Evolutionary conservation across 2,888 invertebrate species (phyloP).

Genomic region (Drosophila suboccidentalis): DNA sequence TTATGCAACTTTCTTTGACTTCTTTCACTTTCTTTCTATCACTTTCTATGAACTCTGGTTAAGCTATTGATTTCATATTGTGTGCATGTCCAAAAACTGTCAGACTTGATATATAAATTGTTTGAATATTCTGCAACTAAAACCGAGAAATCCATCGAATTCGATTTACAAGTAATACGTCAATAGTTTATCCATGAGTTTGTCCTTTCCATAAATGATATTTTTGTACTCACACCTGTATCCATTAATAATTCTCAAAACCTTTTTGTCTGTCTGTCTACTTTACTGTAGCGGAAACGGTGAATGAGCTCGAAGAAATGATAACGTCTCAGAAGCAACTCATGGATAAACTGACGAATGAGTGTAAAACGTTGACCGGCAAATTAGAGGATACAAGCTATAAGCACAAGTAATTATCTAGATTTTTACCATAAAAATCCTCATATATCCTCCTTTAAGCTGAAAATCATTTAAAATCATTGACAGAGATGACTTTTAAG

Average conservation of each 20-base stretch:
- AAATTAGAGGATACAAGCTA: conserved; percentile 95
- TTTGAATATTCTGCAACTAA: conserved; percentile 9
- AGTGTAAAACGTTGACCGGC: conserved; percentile 95
- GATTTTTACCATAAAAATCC: background rate
- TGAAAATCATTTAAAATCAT: background rate
- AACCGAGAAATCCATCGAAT: conserved; percentile 16
- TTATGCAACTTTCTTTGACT: conserved; percentile 1
- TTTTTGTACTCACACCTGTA: conserved; percentile 31
- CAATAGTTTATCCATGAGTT: conserved; percentile 91
- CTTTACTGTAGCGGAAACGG: conserved; percentile 92
- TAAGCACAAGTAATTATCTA: conserved; percentile 91
- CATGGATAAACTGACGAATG: conserved; percentile 95
- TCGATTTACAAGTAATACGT: conserved; percentile 69
- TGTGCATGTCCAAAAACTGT: conserved; percentile 40
- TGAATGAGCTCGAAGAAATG: conserved; percentile 95
- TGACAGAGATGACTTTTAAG: background rate
- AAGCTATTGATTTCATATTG: conserved; percentile 86
- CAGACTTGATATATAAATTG: conserved; percentile 7
- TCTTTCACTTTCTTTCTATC: conserved; percentile 9
- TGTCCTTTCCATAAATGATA: conserved; percentile 41
- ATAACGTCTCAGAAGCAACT: conserved; percentile 96
- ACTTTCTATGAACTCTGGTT: conserved; percentile 76
- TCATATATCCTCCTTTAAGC: no score
- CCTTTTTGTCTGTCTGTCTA: conserved; percentile 63
- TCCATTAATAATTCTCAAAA: conserved; percentile 42